Evolutionary conservation across 2,797 vertebrate genomes (phyloP).

Genomic region (Hydrolagus colliei): DNA sequence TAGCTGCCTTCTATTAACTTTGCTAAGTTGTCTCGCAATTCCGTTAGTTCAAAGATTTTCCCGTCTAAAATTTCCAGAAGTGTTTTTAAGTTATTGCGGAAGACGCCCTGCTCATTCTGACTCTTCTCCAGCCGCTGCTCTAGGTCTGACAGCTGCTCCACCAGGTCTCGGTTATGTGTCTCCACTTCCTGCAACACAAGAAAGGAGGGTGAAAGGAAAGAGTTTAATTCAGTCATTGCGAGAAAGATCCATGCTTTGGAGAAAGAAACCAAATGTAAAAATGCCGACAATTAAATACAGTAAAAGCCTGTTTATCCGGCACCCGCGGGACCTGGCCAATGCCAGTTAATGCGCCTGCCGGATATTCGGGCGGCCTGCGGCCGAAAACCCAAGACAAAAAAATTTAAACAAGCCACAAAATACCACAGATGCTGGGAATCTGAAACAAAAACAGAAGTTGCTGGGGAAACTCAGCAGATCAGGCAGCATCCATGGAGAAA

Average conservation of each 20-base stretch:
- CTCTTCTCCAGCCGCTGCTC: conserved; percentile 92
- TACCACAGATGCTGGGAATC: too few relatives aligned
- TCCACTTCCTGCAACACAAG: conserved; percentile 74
- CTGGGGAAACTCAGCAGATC: too few relatives aligned
- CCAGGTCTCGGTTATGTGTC: conserved; percentile 83
- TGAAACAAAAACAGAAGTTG: too few relatives aligned
- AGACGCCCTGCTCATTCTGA: conserved; percentile 90
- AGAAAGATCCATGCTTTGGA: not conserved
- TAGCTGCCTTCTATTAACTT: conserved; percentile 94
- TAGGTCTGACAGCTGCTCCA: conserved; percentile 82
- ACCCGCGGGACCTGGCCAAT: too few relatives aligned
- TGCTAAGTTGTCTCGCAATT: conserved; percentile 92
- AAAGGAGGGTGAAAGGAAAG: not conserved
- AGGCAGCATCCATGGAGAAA: too few relatives aligned
- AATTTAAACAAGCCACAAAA: too few relatives aligned
- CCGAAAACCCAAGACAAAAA: too few relatives aligned
- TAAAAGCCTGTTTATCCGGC: too few relatives aligned
- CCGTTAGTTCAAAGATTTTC: conserved; percentile 98
- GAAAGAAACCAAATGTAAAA: not conserved
- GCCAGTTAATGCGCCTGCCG: too few relatives aligned
- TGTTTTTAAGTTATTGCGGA: conserved; percentile 94
- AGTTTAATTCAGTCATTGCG: not conserved
- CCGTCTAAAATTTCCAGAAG: conserved; percentile 96
- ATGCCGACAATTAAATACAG: not conserved
- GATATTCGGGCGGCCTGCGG: too few relatives aligned